Evolutionary conservation across 2,888 invertebrate genomes (phyloP), one percentile per base, ranked within the genome.

Genomic region (Drosophila cognata): DNA sequence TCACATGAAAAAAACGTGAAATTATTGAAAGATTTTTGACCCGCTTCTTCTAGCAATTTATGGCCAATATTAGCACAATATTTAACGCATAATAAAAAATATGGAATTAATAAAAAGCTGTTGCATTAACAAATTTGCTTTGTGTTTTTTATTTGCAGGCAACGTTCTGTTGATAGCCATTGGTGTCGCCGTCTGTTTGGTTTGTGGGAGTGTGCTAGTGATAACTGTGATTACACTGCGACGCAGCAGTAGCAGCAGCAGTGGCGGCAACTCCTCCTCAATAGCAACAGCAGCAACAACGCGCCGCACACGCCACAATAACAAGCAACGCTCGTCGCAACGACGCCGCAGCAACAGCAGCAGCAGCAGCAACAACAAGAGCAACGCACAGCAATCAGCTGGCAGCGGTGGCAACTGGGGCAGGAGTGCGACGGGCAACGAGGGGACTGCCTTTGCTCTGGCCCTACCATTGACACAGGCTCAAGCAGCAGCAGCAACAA

Each of bases 381-480:
- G n/a, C 67, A 68, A 71, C 65, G 41, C 58, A 52, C 71, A 69
- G 63, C 64, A 18, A 55, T 25, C 64, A 60, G 59, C 73, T 74
- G 67, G 53, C 52, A 72, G 48, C 48, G 51, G 51, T 35, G 56
- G 38, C 58, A 58, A 56, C 25, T 59, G 65, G 69, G 74, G 79
- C 82, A 88, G 82, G 70, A 56, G 33, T 68, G 68, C 68, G 71
- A 70, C 71, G 53, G 77, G 76, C 77, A 74, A 64, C 58, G 75
- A 79, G 61, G 70, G 48, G 58, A 85, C 84, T 66, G 82, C 88
- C 84, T 86, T 91, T 91, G 91, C 92, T 91, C 92, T 92, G 92
- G 92, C 93, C 90, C 92, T 92, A 83, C 91, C 93, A 91, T 92
- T 92, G 90, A 88, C 90, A 75, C 85, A 87, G 83, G 86, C 91